These are phyloP conservation scores for Cyanoderma ruficeps DNA, from an alignment of 2,113 vertebrate genomes.

Conservation along the genomic window DNA sequence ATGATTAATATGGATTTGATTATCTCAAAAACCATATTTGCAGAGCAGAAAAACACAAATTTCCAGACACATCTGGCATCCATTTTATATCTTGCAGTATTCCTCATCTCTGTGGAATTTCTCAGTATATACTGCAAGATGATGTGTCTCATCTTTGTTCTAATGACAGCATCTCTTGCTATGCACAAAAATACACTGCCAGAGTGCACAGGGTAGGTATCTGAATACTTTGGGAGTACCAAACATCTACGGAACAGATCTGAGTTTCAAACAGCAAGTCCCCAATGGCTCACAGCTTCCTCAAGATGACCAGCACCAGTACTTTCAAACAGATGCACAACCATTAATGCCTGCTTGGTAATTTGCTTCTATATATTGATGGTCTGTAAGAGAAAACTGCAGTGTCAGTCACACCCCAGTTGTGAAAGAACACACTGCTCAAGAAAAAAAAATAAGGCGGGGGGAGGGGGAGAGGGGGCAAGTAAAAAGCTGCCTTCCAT, in stretches of 20 bases:
- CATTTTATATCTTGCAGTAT: neutral
- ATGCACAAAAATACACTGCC: neutral
- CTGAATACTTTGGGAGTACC: neutral
- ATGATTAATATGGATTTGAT: neutral
- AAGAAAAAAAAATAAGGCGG: no score
- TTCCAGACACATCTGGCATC: neutral
- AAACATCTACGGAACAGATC: neutral
- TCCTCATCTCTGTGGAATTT: neutral
- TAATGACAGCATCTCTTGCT: neutral
- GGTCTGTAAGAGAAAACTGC: neutral
- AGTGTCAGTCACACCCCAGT: neutral
- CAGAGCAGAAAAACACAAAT: neutral
- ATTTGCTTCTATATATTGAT: neutral
- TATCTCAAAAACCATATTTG: neutral
- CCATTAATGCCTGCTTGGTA: neutral
- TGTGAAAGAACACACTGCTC: neutral
- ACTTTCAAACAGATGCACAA: neutral
- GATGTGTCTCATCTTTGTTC: neutral
- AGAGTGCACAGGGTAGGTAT: neutral
- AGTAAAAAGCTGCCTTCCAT: neutral
- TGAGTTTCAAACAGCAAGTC: neutral
- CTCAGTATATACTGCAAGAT: neutral
- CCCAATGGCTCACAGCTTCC: neutral
- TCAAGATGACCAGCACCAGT: neutral
- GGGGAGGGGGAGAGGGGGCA: accelerated